phyloP scores from a whole-genome alignment of 2,797 vertebrate species.

The Pangasius krempfi region DNA sequence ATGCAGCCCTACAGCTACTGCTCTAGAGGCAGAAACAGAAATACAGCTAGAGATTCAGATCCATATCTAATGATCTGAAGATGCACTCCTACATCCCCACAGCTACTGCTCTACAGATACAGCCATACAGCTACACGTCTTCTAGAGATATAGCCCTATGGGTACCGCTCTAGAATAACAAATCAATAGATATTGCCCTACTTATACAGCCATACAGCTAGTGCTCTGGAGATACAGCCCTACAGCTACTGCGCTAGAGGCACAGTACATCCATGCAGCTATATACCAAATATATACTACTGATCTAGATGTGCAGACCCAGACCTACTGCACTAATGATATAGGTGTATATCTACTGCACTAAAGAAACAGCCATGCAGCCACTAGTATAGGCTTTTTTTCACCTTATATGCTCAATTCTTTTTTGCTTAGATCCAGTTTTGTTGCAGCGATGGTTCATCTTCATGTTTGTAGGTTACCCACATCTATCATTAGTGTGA shows the following conservation, averaged over 20 bases:
- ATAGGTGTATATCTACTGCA: neutral
- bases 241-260: neutral
- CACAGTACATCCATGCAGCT: neutral
- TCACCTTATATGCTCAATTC: neutral
- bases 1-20: neutral
- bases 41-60: neutral
- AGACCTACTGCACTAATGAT: neutral
- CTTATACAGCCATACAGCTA: neutral
- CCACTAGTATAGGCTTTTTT: neutral
- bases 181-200: neutral
- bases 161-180: neutral
- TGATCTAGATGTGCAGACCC: no score
- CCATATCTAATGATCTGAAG: neutral
- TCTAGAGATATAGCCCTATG: neutral
- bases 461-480: slow-evolving; percentile 2
- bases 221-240: neutral
- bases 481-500: slow-evolving; percentile 8
- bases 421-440: neutral
- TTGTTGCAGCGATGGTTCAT: neutral
- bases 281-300: neutral
- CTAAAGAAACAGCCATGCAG: neutral
- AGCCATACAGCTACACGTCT: neutral
- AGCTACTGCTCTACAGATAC: neutral
- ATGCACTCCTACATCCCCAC: neutral
- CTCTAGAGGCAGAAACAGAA: neutral